Base-by-base conservation (phyloP, 2,797 vertebrate species). In the Anguilla obscura region DNA sequence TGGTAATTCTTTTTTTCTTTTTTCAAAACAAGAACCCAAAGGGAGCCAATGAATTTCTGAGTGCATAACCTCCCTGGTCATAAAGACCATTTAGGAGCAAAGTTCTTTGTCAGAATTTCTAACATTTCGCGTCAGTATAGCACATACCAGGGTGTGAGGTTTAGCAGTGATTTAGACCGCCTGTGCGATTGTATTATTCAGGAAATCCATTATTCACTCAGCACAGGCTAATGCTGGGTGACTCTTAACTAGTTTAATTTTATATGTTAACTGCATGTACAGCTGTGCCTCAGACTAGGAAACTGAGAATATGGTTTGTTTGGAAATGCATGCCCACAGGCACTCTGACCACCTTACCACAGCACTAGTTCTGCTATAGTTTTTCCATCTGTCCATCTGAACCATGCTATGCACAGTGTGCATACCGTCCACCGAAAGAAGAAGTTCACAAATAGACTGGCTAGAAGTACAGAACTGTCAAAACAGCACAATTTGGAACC, bases 11-110 rank as follows among this genome's bases (percentile, higher is more conserved):
- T 52, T 52, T 52, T 52, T 52, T 76, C 30, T 95, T 94, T 66
- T 86, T 94, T 93, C 86, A 91, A 94, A 95, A 94, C 91, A 93
- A 90, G 80, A 89, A 54, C 66, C 63, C 21, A 66, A 76, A 45
- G 88, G 33, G 10, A 52, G 86, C 88, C 87, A 88, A 92, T 93
- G 92, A 92, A 92, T 92, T 89, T 88, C 87, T 87, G 91, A 89
- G 86, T 91, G 24, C 63, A 91, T 92, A 89, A 82, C 87, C 84
- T 88, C 89, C 87, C 86, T 40, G 89, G 89, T 86, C 54, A 71
- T 60, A 76, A 85, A 88, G 71, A 91, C 30, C 69, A 27, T 86
- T 83, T 84, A 83, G 88, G 66, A 76, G 79, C 52, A 63, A 71
- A 87, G 58, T 48, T 50, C 54, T 89, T 60, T 40, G 48, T 86